Base-by-base conservation (phyloP, 2,797 vertebrate genomes). In the Anabas testudineus region DNA sequence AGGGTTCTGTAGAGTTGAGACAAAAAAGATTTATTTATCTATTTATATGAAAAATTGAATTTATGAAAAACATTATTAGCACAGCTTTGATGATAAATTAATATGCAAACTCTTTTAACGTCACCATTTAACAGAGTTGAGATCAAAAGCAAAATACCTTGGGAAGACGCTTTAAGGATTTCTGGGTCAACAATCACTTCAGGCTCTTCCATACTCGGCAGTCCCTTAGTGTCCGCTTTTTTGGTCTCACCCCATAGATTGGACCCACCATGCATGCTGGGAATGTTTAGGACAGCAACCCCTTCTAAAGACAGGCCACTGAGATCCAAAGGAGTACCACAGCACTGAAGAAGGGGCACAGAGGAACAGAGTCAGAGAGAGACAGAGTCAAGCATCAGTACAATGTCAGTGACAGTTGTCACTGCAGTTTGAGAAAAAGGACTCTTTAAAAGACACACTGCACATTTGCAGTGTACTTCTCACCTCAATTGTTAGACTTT, bases 181-280 rank as follows among this genome's bases (percentile, higher is more conserved):
- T 98, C 96, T 0, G 95, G 92, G 81, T 98, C 95, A 0, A 95
- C 81, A 72, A 98, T 95, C 62, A 95, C 95, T n/a, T 95, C 92
- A 15, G 92, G 93, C 76, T 94, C 92, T 1, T 91, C 90, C 28
- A 95, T 86, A 61, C 65, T 79, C 5, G 53, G 42, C 54, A 21
- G 24, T 14, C 81, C 85, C 61, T 88, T 93, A 0, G 67, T n/a
- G 48, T 92, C 96, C 4, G 76, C 90, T 81, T 92, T 96, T 86
- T 95, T 96, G 86, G 95, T 94, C 67, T 98, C 97, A 0, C 97
- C 97, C 97, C 97, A 99, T 4, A 98, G 93, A 85, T 98, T 99
- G 76, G 97, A 99, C 32, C 97, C 97, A 0, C 97, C 97, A 0
- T 99, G 97, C 88, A 94, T 97, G 91, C 97, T 99, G 83, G 97